These are phyloP conservation scores for Felis chaus DNA, from an alignment of 2,113 vertebrate genomes.

Conservation along the genomic window DNA sequence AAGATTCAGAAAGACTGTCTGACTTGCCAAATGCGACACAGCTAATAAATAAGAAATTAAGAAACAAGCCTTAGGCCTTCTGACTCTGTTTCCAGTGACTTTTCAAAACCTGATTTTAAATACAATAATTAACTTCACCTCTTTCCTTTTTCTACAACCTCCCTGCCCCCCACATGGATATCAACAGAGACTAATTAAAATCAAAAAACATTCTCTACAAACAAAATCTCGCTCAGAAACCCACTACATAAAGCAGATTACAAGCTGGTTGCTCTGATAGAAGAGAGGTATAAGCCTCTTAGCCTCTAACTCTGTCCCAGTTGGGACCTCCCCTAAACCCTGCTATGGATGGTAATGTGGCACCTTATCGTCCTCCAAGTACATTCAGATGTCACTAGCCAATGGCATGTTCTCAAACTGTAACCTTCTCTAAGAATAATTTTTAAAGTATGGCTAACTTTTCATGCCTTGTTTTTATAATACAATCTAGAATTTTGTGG, in stretches of 20 bases:
- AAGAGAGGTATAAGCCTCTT: neutral
- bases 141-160: neutral
- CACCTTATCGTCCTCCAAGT: neutral
- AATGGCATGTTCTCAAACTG: neutral
- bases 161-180: neutral
- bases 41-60: neutral
- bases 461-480: neutral
- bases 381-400: neutral
- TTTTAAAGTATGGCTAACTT: neutral
- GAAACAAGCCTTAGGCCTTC: neutral
- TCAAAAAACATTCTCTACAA: constrained; percentile 25
- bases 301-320: neutral
- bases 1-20: neutral
- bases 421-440: neutral
- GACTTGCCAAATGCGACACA: neutral
- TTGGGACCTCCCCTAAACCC: neutral
- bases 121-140: neutral
- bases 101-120: neutral
- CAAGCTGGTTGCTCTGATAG: neutral
- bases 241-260: neutral
- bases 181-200: constrained; percentile 42
- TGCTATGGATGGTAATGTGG: neutral
- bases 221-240: neutral
- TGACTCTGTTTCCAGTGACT: neutral
- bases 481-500: neutral